Conservation (phyloP, 2,113 vertebrate species). For the Elaphurus davidianus region DNA sequence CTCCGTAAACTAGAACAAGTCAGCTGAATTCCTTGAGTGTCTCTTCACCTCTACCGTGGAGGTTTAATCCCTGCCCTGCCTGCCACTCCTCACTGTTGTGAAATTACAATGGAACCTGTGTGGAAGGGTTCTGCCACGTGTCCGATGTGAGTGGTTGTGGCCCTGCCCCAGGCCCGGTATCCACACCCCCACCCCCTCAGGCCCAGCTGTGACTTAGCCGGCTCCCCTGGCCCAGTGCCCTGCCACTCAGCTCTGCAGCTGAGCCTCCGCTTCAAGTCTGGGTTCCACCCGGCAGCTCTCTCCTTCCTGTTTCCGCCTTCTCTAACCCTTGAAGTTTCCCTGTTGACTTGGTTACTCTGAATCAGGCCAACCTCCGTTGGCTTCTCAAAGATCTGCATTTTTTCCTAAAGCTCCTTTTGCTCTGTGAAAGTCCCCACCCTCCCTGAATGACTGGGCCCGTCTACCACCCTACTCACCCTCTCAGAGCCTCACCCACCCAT, state of each 20-base stretch:
- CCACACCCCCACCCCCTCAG: not conserved
- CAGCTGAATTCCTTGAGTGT: not conserved
- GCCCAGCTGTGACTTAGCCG: not conserved
- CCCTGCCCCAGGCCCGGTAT: rapidly evolving
- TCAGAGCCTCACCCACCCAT: not conserved
- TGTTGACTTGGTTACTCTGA: not conserved
- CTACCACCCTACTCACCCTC: too few species aligned
- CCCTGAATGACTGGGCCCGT: not conserved
- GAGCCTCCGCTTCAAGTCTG: not conserved
- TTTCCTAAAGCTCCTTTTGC: not conserved
- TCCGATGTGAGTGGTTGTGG: not conserved
- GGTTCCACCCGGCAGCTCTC: not conserved
- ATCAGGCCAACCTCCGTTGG: not conserved
- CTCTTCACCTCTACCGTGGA: not conserved
- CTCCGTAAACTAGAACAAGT: not conserved
- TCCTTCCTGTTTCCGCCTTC: conserved; percentile 42
- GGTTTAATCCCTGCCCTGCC: not conserved
- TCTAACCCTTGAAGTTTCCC: not conserved
- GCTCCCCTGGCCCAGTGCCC: not conserved
- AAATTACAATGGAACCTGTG: not conserved
- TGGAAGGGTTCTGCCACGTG: not conserved
- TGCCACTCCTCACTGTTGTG: not conserved
- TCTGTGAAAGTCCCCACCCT: not conserved
- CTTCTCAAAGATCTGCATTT: not conserved
- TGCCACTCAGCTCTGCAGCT: not conserved